Percentiles rank a stretch among this genome's conserved stretches.
Conservation (phyloP, 2,113 vertebrate species). For the Sceloporus undulatus region DNA sequence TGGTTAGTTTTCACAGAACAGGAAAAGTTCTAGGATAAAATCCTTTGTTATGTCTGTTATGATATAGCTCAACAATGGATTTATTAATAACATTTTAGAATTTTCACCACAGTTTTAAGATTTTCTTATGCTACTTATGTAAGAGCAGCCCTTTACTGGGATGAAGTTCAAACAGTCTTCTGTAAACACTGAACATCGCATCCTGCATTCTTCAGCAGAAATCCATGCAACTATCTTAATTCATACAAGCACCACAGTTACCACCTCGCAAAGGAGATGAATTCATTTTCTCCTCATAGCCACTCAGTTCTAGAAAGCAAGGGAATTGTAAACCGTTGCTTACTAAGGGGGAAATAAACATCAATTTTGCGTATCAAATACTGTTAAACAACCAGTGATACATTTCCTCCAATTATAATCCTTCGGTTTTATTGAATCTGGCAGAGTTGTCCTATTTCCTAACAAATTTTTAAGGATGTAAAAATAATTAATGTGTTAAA, state of each 20-base stretch:
- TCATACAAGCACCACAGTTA: background rate
- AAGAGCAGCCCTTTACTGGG: background rate
- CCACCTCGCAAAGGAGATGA: background rate
- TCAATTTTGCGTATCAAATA: background rate
- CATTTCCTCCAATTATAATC: too few species aligned
- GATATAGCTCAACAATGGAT: background rate
- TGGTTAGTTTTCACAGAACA: slow-evolving; percentile 48
- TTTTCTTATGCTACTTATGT: background rate
- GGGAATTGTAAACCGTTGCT: background rate
- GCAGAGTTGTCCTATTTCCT: too few species aligned
- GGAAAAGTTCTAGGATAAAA: slow-evolving; percentile 21
- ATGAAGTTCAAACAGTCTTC: background rate
- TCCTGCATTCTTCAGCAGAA: background rate
- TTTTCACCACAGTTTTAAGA: background rate
- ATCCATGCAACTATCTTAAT: too few species aligned
- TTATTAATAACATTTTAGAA: background rate
- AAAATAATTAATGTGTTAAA: too few species aligned
- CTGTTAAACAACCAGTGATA: background rate
- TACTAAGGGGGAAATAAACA: background rate
- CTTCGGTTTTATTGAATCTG: too few species aligned
- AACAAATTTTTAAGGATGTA: too few species aligned
- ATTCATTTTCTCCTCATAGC: background rate
- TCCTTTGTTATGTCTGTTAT: background rate
- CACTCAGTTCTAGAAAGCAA: background rate
- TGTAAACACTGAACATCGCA: background rate